Evolutionary conservation across 37 sponge, comb jelly and placozoan genomes (phyloP), one percentile per base, ranked within the genome.

Genomic region (Halichondria panicea): DNA sequence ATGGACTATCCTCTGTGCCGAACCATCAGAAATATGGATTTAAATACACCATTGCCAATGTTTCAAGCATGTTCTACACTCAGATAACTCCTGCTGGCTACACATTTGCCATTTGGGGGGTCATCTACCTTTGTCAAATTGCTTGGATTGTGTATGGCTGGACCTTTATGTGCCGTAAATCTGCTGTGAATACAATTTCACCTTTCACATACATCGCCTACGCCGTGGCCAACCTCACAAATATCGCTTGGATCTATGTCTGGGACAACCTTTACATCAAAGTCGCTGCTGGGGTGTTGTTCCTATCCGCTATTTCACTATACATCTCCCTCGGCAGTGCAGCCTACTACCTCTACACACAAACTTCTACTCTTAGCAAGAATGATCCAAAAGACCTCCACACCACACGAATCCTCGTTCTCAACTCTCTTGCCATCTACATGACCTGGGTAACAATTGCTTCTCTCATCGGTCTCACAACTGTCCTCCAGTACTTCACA

Each of bases 31-130:
- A n/a, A n/a, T n/a, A n/a, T n/a, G n/a, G n/a, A n/a, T n/a, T n/a
- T 9, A 58, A 58, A 74, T 9, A 61, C 56, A 31, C 38, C 61
- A 57, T 74, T 57, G 27, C 55, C 30, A 21, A 25, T 61, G 5
- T 57, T 11, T 45, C 75, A n/a, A n/a, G n/a, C n/a, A n/a, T n/a
- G n/a, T n/a, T n/a, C n/a, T n/a, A n/a, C n/a, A n/a, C n/a, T n/a
- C 67, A 66, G 42, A 40, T 66, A 11, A 66, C 67, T 38, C 67
- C 67, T 35, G 67, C 67, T 15, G 41, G 41, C 13, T 66, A n/a
- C 42, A 66, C 67, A 8, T 28, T 66, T 38, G 67, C 67, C 41
- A 66, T 66, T 22, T 66, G 67, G 67, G 67, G 67, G 5, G 24
- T 66, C 42, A 66, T 66, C 42, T 66, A 36, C 42, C 13, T 66